phyloP scores from a whole-genome alignment of 2,113 vertebrate genomes.

The Carassius auratus region DNA sequence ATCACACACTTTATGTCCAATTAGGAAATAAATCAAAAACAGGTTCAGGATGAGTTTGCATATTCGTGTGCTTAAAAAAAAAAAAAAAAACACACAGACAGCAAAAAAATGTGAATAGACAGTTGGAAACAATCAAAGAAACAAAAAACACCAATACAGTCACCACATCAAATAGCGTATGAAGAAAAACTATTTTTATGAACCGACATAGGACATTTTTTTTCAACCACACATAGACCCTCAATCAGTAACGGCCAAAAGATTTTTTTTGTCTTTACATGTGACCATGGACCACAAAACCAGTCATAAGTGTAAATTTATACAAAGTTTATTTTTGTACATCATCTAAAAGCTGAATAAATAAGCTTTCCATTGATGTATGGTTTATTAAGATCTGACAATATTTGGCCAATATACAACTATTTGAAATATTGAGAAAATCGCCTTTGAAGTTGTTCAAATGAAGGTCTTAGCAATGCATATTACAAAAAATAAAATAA shows the following conservation, averaged over 20 bases:
- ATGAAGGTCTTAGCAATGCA: too few relatives aligned
- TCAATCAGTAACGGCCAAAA: not conserved
- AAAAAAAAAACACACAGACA: not conserved
- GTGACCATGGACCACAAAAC: too few relatives aligned
- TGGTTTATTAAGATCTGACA: too few relatives aligned
- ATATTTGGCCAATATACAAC: too few relatives aligned
- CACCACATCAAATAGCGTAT: not conserved
- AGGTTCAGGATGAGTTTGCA: not conserved
- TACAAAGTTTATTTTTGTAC: too few relatives aligned
- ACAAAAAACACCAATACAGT: not conserved
- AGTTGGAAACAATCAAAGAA: not conserved
- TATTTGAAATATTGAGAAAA: too few relatives aligned
- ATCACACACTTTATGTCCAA: not conserved
- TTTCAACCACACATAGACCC: not conserved
- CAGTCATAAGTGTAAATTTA: too few relatives aligned
- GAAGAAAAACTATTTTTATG: not conserved
- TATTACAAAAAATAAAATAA: too few relatives aligned
- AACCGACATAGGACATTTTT: not conserved
- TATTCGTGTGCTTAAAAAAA: not conserved
- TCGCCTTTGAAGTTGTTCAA: too few relatives aligned
- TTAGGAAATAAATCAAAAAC: not conserved
- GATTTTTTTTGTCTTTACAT: not conserved
- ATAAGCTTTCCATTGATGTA: too few relatives aligned
- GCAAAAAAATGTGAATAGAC: constrained; percentile 1
- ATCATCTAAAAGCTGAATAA: too few relatives aligned